Percentiles rank a stretch among this genome's conserved stretches.
Conservation (phyloP, 2,888 invertebrate genomes). For the Spodoptera picta region DNA sequence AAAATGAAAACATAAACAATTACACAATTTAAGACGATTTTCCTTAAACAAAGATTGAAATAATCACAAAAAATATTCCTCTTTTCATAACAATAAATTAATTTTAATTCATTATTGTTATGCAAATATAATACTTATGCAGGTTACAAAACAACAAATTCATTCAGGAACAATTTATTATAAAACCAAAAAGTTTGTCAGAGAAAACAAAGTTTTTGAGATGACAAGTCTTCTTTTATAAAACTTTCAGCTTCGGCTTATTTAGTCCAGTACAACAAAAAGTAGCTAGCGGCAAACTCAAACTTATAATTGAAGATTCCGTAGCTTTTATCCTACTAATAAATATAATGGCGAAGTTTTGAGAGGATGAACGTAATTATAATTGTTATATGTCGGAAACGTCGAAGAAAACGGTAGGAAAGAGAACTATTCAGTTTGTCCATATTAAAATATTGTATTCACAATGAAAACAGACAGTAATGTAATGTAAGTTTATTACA, state of each 20-base stretch:
- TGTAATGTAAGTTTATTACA: no score
- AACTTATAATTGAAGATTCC: no score
- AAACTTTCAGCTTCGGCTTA: slow-evolving; percentile 54
- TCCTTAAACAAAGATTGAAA: neutral
- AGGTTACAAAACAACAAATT: slow-evolving; percentile 14
- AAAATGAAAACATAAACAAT: no score
- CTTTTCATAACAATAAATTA: neutral
- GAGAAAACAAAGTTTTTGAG: slow-evolving; percentile 48
- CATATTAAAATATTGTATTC: no score
- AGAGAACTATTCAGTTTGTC: no score
- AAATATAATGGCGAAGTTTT: no score
- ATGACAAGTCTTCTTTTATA: slow-evolving; percentile 53
- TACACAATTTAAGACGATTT: no score
- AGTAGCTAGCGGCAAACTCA: slow-evolving; percentile 1
- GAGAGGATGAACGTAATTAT: no score
- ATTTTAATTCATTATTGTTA: slow-evolving; percentile 4
- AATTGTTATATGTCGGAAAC: no score
- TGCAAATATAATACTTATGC: slow-evolving; percentile 10
- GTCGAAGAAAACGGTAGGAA: no score
- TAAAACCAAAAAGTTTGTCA: slow-evolving; percentile 38
- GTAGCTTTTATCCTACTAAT: no score
- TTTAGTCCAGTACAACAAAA: slow-evolving; percentile 60
- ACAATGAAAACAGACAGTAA: no score
- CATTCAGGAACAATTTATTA: slow-evolving; percentile 20
- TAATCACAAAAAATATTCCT: neutral